These are phyloP conservation scores for Apotomis turbidana DNA, from an alignment of 2,888 invertebrate genomes.

Conservation along the genomic window DNA sequence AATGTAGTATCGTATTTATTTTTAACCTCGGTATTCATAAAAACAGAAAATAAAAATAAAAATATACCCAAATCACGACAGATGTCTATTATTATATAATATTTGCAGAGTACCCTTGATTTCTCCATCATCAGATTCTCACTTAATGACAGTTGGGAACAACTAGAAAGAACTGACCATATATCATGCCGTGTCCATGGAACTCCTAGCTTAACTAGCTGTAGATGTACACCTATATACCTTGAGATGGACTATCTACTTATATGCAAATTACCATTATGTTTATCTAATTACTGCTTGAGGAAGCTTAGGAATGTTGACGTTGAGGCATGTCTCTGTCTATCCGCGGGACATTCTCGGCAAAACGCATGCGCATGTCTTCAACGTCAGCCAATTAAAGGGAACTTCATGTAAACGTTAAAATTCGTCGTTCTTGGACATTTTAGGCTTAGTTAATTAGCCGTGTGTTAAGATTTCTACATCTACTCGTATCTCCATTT, in stretches of 20 bases:
- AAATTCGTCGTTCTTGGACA: constrained; percentile 14
- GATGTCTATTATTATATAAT: too few relatives aligned
- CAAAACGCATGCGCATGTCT: neutral
- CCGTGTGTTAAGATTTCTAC: neutral
- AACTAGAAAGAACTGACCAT: too few relatives aligned
- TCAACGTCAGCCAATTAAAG: constrained; percentile 14
- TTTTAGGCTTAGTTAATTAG: constrained; percentile 6
- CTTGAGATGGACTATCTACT: neutral
- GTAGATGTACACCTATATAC: neutral
- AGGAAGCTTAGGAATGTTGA: constrained; percentile 31
- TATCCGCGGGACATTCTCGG: constrained; percentile 17
- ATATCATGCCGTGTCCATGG: too few relatives aligned
- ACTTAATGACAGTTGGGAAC: too few relatives aligned
- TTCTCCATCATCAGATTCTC: too few relatives aligned
- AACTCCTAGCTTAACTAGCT: too few relatives aligned
- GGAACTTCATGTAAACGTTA: constrained; percentile 18
- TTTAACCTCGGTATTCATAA: too few relatives aligned
- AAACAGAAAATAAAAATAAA: too few relatives aligned
- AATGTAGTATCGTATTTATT: too few relatives aligned
- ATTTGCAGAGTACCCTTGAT: too few relatives aligned
- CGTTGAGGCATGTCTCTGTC: constrained; percentile 27
- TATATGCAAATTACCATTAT: constrained; percentile 26
- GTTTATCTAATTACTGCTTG: constrained; percentile 27
- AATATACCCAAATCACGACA: too few relatives aligned
- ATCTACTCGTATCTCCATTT: neutral